Base-by-base conservation (phyloP, 1,140 invertebrate species). In the Harlomillsia oculata region DNA sequence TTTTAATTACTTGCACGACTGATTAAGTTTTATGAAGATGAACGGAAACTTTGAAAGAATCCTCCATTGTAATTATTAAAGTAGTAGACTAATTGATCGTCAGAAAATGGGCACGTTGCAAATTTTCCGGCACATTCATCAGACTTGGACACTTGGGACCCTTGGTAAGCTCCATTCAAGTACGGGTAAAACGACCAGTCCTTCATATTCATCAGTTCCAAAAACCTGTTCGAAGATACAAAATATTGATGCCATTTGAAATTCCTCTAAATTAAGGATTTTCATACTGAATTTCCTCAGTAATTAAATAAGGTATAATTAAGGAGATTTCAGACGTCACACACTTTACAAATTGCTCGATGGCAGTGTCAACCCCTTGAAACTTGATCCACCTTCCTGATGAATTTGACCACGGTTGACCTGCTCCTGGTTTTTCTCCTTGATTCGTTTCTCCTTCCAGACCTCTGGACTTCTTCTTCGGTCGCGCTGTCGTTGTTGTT, bases 1-100 rank as follows among this genome's bases (percentile, higher is more conserved):
- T n/a, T n/a, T n/a, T n/a, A n/a, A n/a, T n/a, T n/a, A n/a, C n/a
- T n/a, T n/a, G n/a, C n/a, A n/a, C n/a, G n/a, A n/a, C 6, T 21
- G 9, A 28, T 46, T 13, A 6, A 30, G n/a, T 14, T 48, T 30
- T 32, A 28, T 48, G 0, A 8, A 11, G 21, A n/a, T n/a, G 54
- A 56, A 53, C 53, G 6, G 67, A 89, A 87, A 65, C 83, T 84
- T 51, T 83, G 77, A 68, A 87, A 89, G 68, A 88, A 86, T 9
- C 86, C 87, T 36, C 87, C 86, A 53, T 87, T 86, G 67, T 89
- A 79, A 70, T 88, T 89, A 71, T 89, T 89, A 41, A 89, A 72
- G 68, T 89, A 89, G 67, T 84, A 72, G 28, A 87, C 75, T 9
- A 87, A 72, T 64, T 80, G 76, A 55, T 83, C 78, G 25, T 82